Base-by-base conservation (phyloP, 2,888 invertebrate species). In the Hirtodrosophila cameraria region DNA sequence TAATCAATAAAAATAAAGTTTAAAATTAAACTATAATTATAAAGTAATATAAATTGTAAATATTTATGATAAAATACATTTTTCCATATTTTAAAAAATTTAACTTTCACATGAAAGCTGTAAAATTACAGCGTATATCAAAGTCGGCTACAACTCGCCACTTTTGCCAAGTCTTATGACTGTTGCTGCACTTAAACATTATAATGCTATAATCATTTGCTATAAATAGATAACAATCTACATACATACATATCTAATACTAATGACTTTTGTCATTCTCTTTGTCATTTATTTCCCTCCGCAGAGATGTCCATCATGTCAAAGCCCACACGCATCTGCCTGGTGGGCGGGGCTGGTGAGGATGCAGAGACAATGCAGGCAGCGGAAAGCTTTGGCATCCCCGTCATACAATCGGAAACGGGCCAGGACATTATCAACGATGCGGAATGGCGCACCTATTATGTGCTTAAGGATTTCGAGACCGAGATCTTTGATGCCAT, bases 381-480 rank as follows among this genome's bases (percentile, higher is more conserved):
- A 62, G 94, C 94, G 55, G 92, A 93, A 86, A 92, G 91, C 68
- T 94, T 94, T 90, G 92, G 92, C 52, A 92, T 94, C 57, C 93
- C 94, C 70, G 92, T 94, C 73, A 91, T 94, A 39, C 92, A 91
- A 72, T 94, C 94, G 70, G 92, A 92, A 87, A 93, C 92, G 78
- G 94, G 94, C 55, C 86, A 91, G 81, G 94, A 94, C 88, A 92
- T 92, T 88, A 82, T 93, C 62, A 92, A 92, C 62, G 93, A 94
- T 86, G 68, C 58, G 62, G 90, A 92, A 36, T 93, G 93, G 90
- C 93, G 93, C 80, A 94, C 94, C 42, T 92, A 94, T 82, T 96
- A 94, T 90, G 93, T 96, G 69, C 86, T 96, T 75, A 93, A 93
- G 41, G 93, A 93, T 74, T 96, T 96, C 88, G 94, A 94, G 77